Base-by-base conservation (phyloP, 2,113 vertebrate species). In the Takifugu bimaculatus region DNA sequence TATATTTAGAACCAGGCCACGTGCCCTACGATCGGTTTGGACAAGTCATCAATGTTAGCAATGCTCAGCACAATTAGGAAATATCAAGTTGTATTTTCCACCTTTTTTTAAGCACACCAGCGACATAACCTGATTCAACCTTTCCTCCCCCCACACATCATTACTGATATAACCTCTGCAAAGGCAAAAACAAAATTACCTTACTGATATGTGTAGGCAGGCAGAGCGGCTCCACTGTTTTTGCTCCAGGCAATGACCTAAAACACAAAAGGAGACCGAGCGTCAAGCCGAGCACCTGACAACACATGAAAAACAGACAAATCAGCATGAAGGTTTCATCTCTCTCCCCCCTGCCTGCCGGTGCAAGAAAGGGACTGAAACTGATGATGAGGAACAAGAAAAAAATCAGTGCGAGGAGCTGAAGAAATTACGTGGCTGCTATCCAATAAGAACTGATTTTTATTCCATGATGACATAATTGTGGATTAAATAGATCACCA, bases 171-270 rank as follows among this genome's bases (percentile, higher is more conserved):
- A 76, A 52, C 35, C 35, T 25, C 29, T 70, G 60, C 54, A 20
- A 43, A 60, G 28, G 55, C 54, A 63, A 44, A 20, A 65, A 50
- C 51, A 49, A 55, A 50, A 52, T 54, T 42, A 57, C 75, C 74
- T 78, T 69, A 76, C 77, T 66, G 69, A 54, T 81, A 68, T 73
- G 56, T 10, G 74, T 70, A 71, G 65, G 76, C 63, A 57, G 74
- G 72, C 63, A 57, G 63, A 71, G 68, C 39, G 65, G 62, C 71
- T 80, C 63, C 47, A 70, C 57, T 50, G 29, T 77, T 65, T 57
- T 71, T 54, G 73, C 72, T 81, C 51, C 73, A 75, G 74, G 69
- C 56, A 11, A 58, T 67, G 59, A 78, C 75, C 82, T 76, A 68
- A 72, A 83, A 81, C 57, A 75, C 52, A 79, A 68, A 69, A 68